Conservation (phyloP, 2,888 invertebrate species). For the Phasia obesa region DNA sequence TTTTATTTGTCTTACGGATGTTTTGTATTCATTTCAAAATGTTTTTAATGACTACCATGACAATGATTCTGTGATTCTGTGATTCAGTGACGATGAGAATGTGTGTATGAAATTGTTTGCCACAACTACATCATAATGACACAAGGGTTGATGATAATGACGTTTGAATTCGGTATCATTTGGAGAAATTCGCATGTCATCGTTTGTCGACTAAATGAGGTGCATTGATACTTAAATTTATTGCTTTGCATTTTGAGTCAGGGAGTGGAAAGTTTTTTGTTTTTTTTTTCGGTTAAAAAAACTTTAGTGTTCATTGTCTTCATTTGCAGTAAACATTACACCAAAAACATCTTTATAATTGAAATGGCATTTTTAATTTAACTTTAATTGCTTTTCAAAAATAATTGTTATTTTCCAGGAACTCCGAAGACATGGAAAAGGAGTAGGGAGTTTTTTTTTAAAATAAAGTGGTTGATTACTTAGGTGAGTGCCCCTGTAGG, state of each 20-base stretch:
- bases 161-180: slow-evolving; percentile 66
- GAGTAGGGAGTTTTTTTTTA: no score
- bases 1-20: slow-evolving; percentile 27
- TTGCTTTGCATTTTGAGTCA: slow-evolving; percentile 52
- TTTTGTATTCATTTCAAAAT: slow-evolving; percentile 36
- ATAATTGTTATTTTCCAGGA: background rate
- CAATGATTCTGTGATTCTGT: slow-evolving; percentile 40
- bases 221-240: slow-evolving; percentile 58
- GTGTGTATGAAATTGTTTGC: slow-evolving; percentile 37
- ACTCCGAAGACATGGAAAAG: no score
- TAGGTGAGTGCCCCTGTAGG: no score
- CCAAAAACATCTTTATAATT: slow-evolving; percentile 7
- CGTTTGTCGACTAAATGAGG: slow-evolving; percentile 54
- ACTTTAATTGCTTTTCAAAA: background rate
- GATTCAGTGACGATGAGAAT: slow-evolving; percentile 31
- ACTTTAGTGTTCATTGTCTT: background rate
- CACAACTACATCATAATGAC: slow-evolving; percentile 10
- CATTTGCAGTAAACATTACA: background rate
- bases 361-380: background rate
- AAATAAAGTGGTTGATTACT: no score
- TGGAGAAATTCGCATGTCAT: slow-evolving; percentile 56
- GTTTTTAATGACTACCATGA: slow-evolving; percentile 43
- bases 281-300: background rate
- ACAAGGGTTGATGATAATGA: slow-evolving; percentile 49
- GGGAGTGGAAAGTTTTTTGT: background rate